phyloP scores from a whole-genome alignment of 2,888 invertebrate species.

The Orthosia incerta region DNA sequence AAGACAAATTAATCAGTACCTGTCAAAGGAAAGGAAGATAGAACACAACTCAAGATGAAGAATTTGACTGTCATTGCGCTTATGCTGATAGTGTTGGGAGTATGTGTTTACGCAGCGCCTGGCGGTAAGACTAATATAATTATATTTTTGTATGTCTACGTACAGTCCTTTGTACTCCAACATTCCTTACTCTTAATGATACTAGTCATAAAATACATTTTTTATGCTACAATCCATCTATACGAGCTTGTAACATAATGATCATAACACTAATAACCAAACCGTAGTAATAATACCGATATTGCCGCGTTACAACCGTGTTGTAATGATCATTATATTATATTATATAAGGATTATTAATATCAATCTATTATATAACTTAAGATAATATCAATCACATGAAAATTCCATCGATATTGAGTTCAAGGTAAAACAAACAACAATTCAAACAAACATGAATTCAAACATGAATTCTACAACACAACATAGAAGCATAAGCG shows the following conservation, averaged over 20 bases:
- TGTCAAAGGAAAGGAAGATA: neutral
- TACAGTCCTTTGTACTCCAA: neutral
- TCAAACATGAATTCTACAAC: neutral
- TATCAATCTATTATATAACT: conserved; percentile 5
- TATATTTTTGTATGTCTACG: neutral
- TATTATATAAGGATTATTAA: neutral
- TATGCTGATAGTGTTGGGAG: conserved; percentile 56
- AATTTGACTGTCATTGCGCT: conserved; percentile 61
- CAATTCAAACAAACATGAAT: no score
- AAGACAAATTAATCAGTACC: neutral
- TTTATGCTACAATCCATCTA: neutral
- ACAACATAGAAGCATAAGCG: no score
- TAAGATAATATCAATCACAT: neutral
- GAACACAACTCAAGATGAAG: conserved; percentile 61
- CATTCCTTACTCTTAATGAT: neutral
- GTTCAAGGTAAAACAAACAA: conserved; percentile 26
- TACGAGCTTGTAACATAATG: conserved; percentile 1
- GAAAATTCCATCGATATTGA: conserved; percentile 3
- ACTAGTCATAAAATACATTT: neutral
- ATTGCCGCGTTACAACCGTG: neutral
- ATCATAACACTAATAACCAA: conserved; percentile 2
- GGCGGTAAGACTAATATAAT: conserved; percentile 61
- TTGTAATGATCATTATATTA: neutral
- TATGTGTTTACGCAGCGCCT: conserved; percentile 60
- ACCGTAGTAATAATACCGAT: conserved; percentile 8